A percentile compares a stretch with the other conserved stretches of the same genome.
These are phyloP conservation scores for Echinops telfairi DNA, from an alignment of 2,113 vertebrate genomes.

Conservation along the genomic window DNA sequence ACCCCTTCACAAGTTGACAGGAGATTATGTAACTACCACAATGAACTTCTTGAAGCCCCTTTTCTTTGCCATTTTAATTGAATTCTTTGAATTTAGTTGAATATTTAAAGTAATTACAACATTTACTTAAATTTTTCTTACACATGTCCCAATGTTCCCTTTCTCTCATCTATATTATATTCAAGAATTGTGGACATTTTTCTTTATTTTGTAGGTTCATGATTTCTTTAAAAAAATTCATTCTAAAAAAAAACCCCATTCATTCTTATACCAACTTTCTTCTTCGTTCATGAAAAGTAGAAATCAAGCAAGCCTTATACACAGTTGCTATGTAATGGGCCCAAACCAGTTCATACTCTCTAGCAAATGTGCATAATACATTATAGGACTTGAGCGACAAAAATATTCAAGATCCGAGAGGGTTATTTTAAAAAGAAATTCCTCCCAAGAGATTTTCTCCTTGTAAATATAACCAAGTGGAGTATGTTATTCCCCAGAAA, in stretches of 20 bases:
- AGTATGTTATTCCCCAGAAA: not conserved
- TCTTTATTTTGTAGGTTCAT: not conserved
- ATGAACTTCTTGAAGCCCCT: not conserved
- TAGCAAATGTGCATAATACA: too few species aligned
- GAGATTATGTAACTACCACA: too few species aligned
- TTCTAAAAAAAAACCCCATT: not conserved
- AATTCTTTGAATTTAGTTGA: too few species aligned
- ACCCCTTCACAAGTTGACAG: too few species aligned
- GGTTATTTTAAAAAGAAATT: constrained; percentile 10
- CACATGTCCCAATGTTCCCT: not conserved
- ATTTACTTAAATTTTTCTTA: not conserved
- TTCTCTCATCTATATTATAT: not conserved
- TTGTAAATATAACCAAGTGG: constrained; percentile 4
- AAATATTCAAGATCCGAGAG: not conserved
- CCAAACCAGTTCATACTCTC: too few species aligned
- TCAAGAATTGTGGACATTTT: not conserved
- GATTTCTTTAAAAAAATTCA: not conserved
- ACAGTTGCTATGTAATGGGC: too few species aligned
- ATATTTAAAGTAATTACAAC: not conserved
- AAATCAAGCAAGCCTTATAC: not conserved
- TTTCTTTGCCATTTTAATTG: constrained; percentile 8
- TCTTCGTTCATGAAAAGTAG: constrained; percentile 22
- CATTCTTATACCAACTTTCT: not conserved
- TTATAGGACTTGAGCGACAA: not conserved
- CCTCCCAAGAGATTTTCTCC: constrained; percentile 7